Percentiles rank a stretch among this genome's conserved stretches.
These are phyloP conservation scores for Himalopsyche phryganea DNA, from an alignment of 1,140 invertebrate species.

Conservation along the genomic window DNA sequence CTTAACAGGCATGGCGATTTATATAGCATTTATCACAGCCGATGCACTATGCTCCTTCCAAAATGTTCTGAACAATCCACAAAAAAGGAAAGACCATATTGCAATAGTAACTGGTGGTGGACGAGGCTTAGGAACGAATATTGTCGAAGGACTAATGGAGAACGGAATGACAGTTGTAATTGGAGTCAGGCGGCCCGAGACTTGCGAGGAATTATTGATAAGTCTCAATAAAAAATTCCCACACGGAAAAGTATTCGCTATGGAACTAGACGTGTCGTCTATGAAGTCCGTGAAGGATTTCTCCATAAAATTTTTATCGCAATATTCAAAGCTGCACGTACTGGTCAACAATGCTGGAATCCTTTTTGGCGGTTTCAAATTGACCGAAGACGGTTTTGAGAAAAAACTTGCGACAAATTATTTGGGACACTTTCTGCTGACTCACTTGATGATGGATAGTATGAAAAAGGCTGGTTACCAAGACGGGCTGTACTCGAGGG, in stretches of 20 bases:
- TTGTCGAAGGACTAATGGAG: slow-evolving; percentile 75
- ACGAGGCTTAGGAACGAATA: slow-evolving; percentile 78
- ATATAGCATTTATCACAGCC: no score
- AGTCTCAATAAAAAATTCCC: slow-evolving; percentile 53
- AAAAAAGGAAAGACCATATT: slow-evolving; percentile 55
- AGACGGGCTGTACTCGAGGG: slow-evolving; percentile 57
- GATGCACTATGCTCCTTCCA: no score
- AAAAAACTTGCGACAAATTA: slow-evolving; percentile 83
- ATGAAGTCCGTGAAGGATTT: slow-evolving; percentile 76
- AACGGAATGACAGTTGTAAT: slow-evolving; percentile 82
- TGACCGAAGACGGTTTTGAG: slow-evolving; percentile 79
- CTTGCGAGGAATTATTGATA: slow-evolving; percentile 15
- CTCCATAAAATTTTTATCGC: slow-evolving; percentile 60
- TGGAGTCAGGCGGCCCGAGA: slow-evolving; percentile 65
- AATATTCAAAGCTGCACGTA: slow-evolving; percentile 65
- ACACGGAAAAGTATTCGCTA: slow-evolving; percentile 50
- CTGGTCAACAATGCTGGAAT: slow-evolving; percentile 86
- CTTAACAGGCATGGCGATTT: no score
- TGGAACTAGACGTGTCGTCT: slow-evolving; percentile 59
- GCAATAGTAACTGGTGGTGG: slow-evolving; percentile 87
- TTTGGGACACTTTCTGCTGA: slow-evolving; percentile 83
- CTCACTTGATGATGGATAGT: slow-evolving; percentile 74
- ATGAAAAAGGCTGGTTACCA: slow-evolving; percentile 60
- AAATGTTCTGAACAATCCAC: no score
- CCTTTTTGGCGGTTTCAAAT: slow-evolving; percentile 74